These are phyloP conservation scores for Phalacrocorax aristotelis DNA, from an alignment of 2,113 vertebrate species.

Conservation along the genomic window DNA sequence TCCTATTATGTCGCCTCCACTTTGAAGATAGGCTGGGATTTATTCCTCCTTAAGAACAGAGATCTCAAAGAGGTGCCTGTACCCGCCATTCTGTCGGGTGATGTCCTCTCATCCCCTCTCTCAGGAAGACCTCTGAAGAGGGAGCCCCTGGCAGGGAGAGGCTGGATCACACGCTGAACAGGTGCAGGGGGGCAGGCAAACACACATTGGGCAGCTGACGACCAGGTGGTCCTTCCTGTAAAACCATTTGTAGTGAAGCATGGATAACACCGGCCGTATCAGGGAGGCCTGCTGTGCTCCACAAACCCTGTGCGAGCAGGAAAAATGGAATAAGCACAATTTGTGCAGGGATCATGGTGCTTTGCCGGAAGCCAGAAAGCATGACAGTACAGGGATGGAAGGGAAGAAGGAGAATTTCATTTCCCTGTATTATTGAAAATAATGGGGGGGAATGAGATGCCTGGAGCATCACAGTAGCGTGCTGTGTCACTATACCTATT, in stretches of 20 bases:
- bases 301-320: rapidly evolving
- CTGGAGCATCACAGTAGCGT: rapidly evolving
- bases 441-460: not conserved
- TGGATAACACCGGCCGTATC: rapidly evolving
- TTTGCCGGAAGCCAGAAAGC: not conserved
- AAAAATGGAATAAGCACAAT: not conserved
- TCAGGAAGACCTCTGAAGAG: not conserved
- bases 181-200: not conserved
- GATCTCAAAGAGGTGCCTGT: not conserved
- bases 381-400: not conserved
- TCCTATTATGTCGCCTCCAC: rapidly evolving
- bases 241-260: not conserved
- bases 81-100: rapidly evolving
- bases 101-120: rapidly evolving
- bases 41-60: not conserved
- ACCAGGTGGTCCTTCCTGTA: not conserved
- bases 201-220: not conserved
- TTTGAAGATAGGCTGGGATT: not conserved
- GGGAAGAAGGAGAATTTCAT: not conserved
- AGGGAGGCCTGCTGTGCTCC: not conserved
- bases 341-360: not conserved
- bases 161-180: not conserved
- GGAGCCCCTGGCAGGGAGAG: not conserved
- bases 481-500: not conserved
- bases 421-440: not conserved